Percentiles rank a stretch among this genome's conserved stretches.
phyloP scores from a whole-genome alignment of 2,113 vertebrate genomes.

The Sinocyclocheilus grahami region DNA sequence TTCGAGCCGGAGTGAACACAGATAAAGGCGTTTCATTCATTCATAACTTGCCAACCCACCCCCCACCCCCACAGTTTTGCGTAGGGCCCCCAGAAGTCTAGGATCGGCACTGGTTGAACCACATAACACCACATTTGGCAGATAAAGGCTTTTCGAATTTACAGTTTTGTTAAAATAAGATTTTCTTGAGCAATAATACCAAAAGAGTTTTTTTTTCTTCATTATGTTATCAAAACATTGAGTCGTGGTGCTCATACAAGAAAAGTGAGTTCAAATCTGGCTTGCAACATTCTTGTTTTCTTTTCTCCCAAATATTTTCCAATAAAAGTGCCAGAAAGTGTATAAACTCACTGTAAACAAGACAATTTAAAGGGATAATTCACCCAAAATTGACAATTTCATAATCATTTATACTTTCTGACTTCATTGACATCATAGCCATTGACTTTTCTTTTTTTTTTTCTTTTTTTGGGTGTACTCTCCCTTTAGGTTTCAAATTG shows the following conservation, averaged over 20 bases:
- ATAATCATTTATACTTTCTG: neutral
- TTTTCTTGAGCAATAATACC: neutral
- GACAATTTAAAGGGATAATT: neutral
- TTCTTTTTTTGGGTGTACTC: neutral
- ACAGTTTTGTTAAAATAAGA: neutral
- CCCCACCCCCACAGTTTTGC: no score
- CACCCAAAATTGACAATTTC: no score
- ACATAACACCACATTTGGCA: neutral
- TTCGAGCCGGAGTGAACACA: no score
- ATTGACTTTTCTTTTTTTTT: no score
- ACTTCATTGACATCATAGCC: neutral
- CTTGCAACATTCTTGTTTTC: slow-evolving; percentile 13
- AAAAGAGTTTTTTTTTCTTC: neutral
- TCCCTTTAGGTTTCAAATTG: neutral
- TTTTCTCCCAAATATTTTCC: neutral
- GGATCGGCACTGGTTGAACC: neutral
- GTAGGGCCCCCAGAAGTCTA: no score
- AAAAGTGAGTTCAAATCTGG: neutral
- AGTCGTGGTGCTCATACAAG: neutral
- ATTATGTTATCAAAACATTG: neutral
- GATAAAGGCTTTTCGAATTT: neutral
- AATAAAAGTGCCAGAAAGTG: neutral
- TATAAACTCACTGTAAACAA: slow-evolving; percentile 7
- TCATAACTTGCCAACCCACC: no score
- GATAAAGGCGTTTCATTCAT: no score